Evolutionary conservation across 2,797 vertebrate species (phyloP), one percentile per base, ranked within the genome.

Genomic region (Channallabes apus): DNA sequence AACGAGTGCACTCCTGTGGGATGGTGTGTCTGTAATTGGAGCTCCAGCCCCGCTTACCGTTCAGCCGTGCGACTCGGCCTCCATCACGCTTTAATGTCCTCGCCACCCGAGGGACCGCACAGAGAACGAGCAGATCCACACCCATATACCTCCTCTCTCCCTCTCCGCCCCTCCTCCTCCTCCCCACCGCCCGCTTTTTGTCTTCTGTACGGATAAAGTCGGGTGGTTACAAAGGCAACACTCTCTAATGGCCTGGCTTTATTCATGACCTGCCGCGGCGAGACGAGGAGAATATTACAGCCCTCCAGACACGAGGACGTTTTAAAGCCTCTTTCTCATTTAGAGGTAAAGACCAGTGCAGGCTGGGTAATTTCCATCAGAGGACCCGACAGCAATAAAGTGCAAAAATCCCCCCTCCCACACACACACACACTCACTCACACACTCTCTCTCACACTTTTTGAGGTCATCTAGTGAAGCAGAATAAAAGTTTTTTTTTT

Each of bases 11-110:
- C 68, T 78, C 78, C 86, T 46, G 35, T 38, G n/a, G 84, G 62
- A 87, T 93, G 89, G 92, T 91, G 90, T 84, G 29, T 2, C 85
- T 91, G 93, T 94, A 95, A 94, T 94, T 94, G 93, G 93, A 92
- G 92, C 92, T 91, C 64, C 90, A 88, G 91, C 91, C 91, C 86
- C 89, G 88, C 89, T 87, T 86, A 78, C 92, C 85, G 85, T 71
- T 88, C 92, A 92, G 92, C 92, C 91, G 91, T 86, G 88, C 91
- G 84, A 90, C 92, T 93, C 69, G 90, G 90, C 93, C 93, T 91
- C 91, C 90, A 93, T 94, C 93, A 94, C 87, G 91, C 89, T 93
- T 93, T 93, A 93, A 93, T 92, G 81, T 72, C 71, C 64, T 59
- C 68, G 51, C 4, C 14, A 32, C 86, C 58, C 75, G 62, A 79